phyloP scores from a whole-genome alignment of 1,140 invertebrate species.

The Plutomurus gul region DNA sequence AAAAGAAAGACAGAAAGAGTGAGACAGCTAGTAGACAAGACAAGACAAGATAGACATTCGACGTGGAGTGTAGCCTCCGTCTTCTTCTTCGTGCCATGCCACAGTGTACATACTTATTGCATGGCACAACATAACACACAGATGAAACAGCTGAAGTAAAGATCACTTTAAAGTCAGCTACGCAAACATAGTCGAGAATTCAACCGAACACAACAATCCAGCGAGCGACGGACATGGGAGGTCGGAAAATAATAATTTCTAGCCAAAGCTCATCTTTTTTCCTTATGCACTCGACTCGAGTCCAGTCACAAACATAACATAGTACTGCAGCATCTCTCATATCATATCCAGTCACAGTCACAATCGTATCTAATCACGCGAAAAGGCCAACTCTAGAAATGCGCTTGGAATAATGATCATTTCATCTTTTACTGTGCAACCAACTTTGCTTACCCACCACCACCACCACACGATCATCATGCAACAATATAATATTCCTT shows the following conservation, averaged over 20 bases:
- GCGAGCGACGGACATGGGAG: slow-evolving; percentile 35
- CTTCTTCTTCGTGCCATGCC: too few relatives aligned
- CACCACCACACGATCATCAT: too few relatives aligned
- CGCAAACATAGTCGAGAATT: too few relatives aligned
- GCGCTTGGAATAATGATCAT: slow-evolving; percentile 28
- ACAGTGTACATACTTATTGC: too few relatives aligned
- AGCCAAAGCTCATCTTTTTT: slow-evolving; percentile 31
- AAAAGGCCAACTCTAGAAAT: slow-evolving; percentile 32
- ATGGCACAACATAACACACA: too few relatives aligned
- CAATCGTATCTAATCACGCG: slow-evolving; percentile 39
- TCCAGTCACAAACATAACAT: background rate
- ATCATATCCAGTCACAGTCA: slow-evolving; percentile 6
- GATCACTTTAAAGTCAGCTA: too few relatives aligned
- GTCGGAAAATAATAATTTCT: slow-evolving; percentile 36
- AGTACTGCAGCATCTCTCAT: background rate
- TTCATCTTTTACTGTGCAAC: slow-evolving; percentile 9
- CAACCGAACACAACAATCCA: too few relatives aligned
- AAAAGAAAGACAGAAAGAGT: slow-evolving; percentile 27
- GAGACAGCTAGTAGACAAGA: slow-evolving; percentile 14
- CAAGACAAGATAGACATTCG: background rate
- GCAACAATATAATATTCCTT: too few relatives aligned
- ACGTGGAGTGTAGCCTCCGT: too few relatives aligned
- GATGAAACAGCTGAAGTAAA: too few relatives aligned
- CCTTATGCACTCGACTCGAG: background rate
- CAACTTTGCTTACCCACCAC: too few relatives aligned